Conservation (phyloP, 2,888 invertebrate species). For the Cephus spinipes region DNA sequence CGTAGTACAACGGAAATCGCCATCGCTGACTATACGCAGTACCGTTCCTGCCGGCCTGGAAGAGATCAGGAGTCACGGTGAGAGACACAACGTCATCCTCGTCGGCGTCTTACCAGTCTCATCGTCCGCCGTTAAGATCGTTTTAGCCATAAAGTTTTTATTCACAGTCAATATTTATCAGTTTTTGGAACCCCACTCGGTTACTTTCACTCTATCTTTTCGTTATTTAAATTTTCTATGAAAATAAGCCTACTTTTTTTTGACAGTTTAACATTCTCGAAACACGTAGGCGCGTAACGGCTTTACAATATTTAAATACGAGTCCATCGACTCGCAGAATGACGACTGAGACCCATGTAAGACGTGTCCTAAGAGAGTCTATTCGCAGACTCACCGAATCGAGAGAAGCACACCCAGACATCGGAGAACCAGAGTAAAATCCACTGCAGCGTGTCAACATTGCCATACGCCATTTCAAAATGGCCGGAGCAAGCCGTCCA, state of each 20-base stretch:
- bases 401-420: constrained; percentile 14
- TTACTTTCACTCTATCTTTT: neutral
- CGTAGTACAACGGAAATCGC: constrained; percentile 53
- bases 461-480: constrained; percentile 70
- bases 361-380: neutral
- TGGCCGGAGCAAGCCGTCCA: constrained; percentile 59
- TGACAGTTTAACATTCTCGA: neutral
- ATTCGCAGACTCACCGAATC: neutral
- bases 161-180: neutral
- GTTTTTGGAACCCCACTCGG: neutral
- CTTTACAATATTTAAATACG: neutral
- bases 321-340: neutral
- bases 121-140: neutral
- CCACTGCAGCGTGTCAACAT: constrained; percentile 69
- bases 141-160: neutral
- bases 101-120: neutral
- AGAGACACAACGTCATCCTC: constrained; percentile 24
- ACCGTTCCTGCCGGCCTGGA: constrained; percentile 24
- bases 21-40: constrained; percentile 55
- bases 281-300: neutral
- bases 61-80: constrained; percentile 34
- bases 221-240: neutral
- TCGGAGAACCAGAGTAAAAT: constrained; percentile 26
- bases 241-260: neutral
- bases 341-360: neutral